Percentiles rank a stretch among this genome's conserved stretches.
Conservation (phyloP, 2,113 vertebrate species). For the Protobothrops flavoviridis region DNA sequence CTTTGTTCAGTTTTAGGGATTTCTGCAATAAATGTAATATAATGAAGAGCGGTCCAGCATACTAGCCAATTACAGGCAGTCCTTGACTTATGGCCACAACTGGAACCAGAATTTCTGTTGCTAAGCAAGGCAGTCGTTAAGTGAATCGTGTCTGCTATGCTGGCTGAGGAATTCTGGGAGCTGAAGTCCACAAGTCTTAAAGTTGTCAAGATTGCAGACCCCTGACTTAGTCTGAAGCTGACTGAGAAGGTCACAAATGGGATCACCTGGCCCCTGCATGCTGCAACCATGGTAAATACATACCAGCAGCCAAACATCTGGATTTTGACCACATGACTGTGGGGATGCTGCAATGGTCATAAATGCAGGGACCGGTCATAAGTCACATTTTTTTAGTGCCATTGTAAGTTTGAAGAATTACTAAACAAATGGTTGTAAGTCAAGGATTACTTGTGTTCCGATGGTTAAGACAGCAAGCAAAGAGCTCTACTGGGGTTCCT, state of each 20-base stretch:
- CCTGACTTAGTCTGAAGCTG: not conserved
- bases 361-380: not conserved
- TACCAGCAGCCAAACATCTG: not conserved
- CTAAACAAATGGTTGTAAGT: not conserved
- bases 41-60: too few relatives aligned
- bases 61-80: not conserved
- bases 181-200: too few relatives aligned
- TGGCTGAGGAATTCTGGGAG: too few relatives aligned
- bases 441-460: not conserved
- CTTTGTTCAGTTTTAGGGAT: not conserved
- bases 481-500: not conserved
- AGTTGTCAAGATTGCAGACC: too few relatives aligned
- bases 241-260: not conserved
- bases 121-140: not conserved
- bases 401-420: not conserved
- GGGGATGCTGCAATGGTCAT: not conserved
- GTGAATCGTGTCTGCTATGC: not conserved
- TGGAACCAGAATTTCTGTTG: not conserved
- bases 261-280: not conserved
- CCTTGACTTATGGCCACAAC: not conserved
- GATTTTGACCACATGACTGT: not conserved
- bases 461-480: not conserved
- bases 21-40: too few relatives aligned
- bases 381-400: not conserved
- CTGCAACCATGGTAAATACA: not conserved